Base-by-base conservation (phyloP, 2,113 vertebrate species). In the Apteryx owenii region DNA sequence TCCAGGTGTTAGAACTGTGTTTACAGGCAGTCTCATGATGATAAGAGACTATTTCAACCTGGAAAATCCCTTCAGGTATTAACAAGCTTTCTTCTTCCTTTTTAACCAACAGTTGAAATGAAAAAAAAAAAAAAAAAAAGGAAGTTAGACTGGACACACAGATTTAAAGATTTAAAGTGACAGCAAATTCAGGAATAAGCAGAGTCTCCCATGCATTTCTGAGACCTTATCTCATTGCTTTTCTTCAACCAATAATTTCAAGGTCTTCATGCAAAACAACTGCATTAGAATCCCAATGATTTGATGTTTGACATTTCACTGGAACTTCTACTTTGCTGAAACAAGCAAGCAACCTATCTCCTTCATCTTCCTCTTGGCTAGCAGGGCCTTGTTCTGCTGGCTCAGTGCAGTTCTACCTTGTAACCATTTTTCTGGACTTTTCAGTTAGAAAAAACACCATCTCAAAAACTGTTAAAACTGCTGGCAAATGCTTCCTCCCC, bases 21-120 rank as follows among this genome's bases (percentile, higher is more conserved):
- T 93, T 96, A 95, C 70, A 93, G 42, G 65, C 56, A 93, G 64
- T 73, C 48, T 81, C 75, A 70, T 85, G n/a, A 83, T 75, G 84
- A 38, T 85, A 92, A 87, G 75, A 60, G 79, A 84, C 88, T 83
- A 84, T 94, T 97, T 88, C 84, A 62, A 64, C 77, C 68, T 79
- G 71, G 38, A 87, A 92, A 85, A 71, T 71, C 78, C 76, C 77
- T 69, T 38, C 66, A 92, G 78, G 69, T 90, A 85, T 88, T 91
- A 95, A 86, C 50, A 94, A 88, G 48, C 28, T 87, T 90, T 71
- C 53, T 61, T 90, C 13, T 17, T 60, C 10, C 20, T 66, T 82
- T 81, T 91, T 2, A 79, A 58, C 22, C 40, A 88, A 29, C 10
- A 50, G 51, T 0, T 85, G 29, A 9, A 46, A 40, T 69, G 28